These are phyloP conservation scores for Gorsachius magnificus DNA, from an alignment of 2,797 vertebrate species.

Conservation along the genomic window DNA sequence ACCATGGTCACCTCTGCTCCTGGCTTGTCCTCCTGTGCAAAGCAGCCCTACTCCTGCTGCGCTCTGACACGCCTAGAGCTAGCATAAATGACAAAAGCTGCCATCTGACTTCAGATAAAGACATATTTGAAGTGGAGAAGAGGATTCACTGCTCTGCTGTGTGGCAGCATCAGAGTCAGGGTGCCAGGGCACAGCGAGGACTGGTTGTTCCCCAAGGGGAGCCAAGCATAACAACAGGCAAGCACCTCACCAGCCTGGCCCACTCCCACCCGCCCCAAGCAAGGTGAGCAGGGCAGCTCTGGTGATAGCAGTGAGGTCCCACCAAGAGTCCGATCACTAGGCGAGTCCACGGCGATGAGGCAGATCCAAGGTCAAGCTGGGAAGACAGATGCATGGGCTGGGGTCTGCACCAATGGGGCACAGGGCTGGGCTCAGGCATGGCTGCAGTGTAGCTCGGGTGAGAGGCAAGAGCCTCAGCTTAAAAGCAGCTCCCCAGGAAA, in stretches of 20 bases:
- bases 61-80: not conserved
- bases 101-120: not conserved
- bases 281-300: not conserved
- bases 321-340: rapidly evolving
- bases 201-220: not conserved
- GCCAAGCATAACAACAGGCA: not conserved
- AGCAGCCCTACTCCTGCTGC: not conserved
- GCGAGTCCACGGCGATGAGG: not conserved
- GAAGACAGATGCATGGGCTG: not conserved
- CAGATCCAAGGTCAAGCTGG: not conserved
- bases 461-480: not conserved
- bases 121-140: not conserved
- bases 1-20: not conserved
- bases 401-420: not conserved
- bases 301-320: not conserved
- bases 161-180: not conserved
- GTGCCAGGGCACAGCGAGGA: no score
- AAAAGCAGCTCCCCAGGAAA: not conserved
- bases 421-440: not conserved
- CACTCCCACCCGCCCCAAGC: not conserved
- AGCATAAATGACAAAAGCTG: not conserved
- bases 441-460: not conserved
- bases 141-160: not conserved
- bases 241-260: not conserved
- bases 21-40: not conserved